phyloP scores from a whole-genome alignment of 92 coral and sea anemone genomes.

The Parazoanthus swiftii region DNA sequence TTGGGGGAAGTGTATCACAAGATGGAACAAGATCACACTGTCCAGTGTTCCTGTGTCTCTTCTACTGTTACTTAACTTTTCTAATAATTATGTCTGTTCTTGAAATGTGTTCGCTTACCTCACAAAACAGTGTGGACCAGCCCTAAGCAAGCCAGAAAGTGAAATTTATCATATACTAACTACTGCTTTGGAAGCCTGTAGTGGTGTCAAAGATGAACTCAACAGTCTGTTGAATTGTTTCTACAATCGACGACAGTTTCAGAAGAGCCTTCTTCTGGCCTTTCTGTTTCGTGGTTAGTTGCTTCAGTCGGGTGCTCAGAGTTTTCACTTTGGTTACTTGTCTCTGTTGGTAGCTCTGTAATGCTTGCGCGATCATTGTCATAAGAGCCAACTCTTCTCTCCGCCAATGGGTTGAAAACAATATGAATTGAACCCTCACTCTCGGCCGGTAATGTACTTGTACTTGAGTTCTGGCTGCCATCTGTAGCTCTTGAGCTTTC shows the following conservation, averaged over 20 bases:
- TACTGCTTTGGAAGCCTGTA: no score
- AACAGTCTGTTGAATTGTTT: slow-evolving; percentile 15
- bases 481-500: background rate
- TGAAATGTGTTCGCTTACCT: no score
- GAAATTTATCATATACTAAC: no score
- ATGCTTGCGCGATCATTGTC: slow-evolving; percentile 14
- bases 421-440: slow-evolving; percentile 25
- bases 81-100: no score
- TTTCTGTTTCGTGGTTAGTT: background rate
- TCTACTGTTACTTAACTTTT: no score
- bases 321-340: background rate
- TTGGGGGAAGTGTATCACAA: no score
- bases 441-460: background rate
- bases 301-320: slow-evolving; percentile 6
- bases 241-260: background rate
- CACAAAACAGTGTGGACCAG: no score
- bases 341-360: slow-evolving; percentile 10
- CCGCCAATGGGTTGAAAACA: slow-evolving; percentile 31
- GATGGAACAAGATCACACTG: no score
- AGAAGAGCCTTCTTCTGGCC: background rate
- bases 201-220: background rate
- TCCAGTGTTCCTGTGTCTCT: no score
- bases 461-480: slow-evolving; percentile 1
- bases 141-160: no score
- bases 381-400: background rate